phyloP scores from a whole-genome alignment of 2,113 vertebrate genomes.

The Pagrus major region DNA sequence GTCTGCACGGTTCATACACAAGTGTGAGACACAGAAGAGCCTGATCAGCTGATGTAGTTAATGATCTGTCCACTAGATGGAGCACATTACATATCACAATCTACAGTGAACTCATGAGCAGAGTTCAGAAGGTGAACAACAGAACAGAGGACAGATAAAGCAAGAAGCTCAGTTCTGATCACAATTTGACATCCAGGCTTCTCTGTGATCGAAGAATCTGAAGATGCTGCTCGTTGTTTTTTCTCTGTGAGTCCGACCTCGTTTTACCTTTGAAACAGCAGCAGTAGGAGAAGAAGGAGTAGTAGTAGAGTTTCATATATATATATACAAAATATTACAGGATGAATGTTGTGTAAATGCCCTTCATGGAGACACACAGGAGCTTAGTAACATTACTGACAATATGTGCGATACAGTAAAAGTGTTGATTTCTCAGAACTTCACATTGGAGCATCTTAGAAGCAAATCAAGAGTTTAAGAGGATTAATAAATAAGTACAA shows the following conservation, averaged over 20 bases:
- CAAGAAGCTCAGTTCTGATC: neutral
- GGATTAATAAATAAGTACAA: too few relatives aligned
- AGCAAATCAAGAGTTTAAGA: too few relatives aligned
- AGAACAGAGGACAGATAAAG: neutral
- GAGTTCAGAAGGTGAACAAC: neutral
- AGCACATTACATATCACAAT: neutral
- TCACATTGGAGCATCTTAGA: too few relatives aligned
- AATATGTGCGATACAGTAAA: too few relatives aligned
- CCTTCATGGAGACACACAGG: too few relatives aligned
- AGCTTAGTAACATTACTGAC: too few relatives aligned
- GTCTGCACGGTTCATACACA: too few relatives aligned
- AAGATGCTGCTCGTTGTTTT: neutral
- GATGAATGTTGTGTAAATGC: neutral
- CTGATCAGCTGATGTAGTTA: neutral
- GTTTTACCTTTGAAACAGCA: neutral
- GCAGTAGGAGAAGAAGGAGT: neutral
- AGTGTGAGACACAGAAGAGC: neutral
- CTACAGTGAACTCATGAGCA: neutral
- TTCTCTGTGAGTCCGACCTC: neutral
- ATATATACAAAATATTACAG: neutral
- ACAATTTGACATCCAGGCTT: too few relatives aligned
- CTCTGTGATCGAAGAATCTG: neutral
- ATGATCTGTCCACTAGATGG: slow-evolving; percentile 24
- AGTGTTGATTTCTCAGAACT: too few relatives aligned
- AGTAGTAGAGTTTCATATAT: neutral